phyloP scores from a whole-genome alignment of 2,113 vertebrate species.

The Crotalus helleri region DNA sequence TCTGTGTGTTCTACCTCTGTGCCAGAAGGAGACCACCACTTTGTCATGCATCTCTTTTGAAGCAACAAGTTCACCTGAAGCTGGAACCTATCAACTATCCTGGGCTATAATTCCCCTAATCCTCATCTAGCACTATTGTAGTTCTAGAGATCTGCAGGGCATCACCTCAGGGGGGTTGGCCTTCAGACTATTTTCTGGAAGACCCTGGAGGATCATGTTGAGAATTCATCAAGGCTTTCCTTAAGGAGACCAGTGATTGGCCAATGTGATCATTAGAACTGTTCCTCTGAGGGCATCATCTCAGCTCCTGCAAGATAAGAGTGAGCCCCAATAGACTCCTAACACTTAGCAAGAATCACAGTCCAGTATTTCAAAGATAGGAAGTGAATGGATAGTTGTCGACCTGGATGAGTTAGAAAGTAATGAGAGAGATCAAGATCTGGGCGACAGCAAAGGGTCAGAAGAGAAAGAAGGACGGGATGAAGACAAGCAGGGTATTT shows the following conservation, averaged over 20 bases:
- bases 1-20: background rate
- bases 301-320: background rate
- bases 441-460: background rate
- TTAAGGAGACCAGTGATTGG: background rate
- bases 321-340: background rate
- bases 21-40: background rate
- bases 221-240: background rate
- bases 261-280: too few relatives aligned
- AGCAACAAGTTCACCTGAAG: background rate
- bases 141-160: background rate
- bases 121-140: background rate
- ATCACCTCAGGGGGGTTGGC: background rate
- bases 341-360: background rate
- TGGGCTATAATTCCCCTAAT: background rate
- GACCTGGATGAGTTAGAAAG: background rate
- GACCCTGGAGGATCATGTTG: background rate
- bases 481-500: background rate
- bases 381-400: background rate
- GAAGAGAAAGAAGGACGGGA: background rate
- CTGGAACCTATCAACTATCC: background rate
- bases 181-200: background rate
- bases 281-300: background rate
- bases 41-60: background rate
- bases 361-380: background rate
- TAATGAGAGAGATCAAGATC: background rate